A percentile compares a stretch with the other conserved stretches of the same genome.
phyloP scores from a whole-genome alignment of 2,888 invertebrate genomes.

The Erebia palarica region DNA sequence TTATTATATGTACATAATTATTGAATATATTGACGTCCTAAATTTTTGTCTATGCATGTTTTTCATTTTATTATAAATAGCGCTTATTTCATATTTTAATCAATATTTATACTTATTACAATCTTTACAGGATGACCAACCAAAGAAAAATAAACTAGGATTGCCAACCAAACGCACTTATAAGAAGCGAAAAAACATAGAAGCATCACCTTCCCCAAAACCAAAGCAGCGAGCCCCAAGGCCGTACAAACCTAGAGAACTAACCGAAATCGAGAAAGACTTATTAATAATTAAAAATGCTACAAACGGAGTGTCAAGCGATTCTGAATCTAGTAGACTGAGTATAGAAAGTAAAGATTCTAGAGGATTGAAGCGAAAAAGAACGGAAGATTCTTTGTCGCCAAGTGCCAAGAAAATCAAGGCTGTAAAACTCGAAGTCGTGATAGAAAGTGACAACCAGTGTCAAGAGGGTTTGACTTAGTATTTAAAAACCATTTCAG shows the following conservation, averaged over 20 bases:
- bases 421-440: constrained; percentile 22
- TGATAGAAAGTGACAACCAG: not conserved
- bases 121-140: constrained; percentile 62
- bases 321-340: constrained; percentile 55
- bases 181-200: constrained; percentile 62
- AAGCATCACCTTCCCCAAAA: constrained; percentile 61
- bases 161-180: constrained; percentile 57
- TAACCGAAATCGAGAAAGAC: constrained; percentile 74
- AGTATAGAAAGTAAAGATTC: constrained; percentile 52
- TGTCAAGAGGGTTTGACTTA: not conserved
- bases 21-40: too few relatives aligned
- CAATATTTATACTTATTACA: not conserved
- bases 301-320: constrained; percentile 60
- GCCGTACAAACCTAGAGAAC: constrained; percentile 62
- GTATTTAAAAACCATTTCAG: too few relatives aligned
- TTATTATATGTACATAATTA: too few relatives aligned
- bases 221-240: constrained; percentile 56
- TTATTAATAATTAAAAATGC: constrained; percentile 70
- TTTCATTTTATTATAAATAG: too few relatives aligned
- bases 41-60: too few relatives aligned
- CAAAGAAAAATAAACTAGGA: constrained; percentile 57
- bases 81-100: too few relatives aligned
- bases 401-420: constrained; percentile 47
- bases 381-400: constrained; percentile 48
- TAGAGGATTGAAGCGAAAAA: constrained; percentile 57